Evolutionary conservation across 2,113 vertebrate genomes (phyloP).

Genomic region (Chionodraco myersi): DNA sequence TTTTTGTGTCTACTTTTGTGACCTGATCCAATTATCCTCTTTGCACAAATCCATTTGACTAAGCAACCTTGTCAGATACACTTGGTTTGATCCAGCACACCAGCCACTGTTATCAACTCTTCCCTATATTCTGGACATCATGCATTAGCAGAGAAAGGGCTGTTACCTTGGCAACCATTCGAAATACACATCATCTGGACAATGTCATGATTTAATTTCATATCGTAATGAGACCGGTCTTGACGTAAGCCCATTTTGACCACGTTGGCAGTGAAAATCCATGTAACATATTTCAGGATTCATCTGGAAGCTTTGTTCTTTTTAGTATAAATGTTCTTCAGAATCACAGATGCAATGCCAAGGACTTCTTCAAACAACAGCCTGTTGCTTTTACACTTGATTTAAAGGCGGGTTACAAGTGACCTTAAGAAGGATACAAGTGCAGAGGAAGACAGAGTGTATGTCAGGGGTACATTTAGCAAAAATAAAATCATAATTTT

Average conservation of each 20-base stretch:
- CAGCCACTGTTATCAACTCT: slow-evolving; percentile 42
- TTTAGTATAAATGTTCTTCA: neutral
- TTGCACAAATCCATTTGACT: slow-evolving; percentile 39
- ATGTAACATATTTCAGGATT: slow-evolving; percentile 3
- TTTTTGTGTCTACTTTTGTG: neutral
- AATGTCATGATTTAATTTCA: slow-evolving; percentile 56
- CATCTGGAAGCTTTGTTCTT: neutral
- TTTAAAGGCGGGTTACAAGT: neutral
- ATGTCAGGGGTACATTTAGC: slow-evolving; percentile 32
- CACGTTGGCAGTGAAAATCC: slow-evolving; percentile 3
- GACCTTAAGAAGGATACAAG: neutral
- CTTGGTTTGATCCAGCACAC: slow-evolving; percentile 53
- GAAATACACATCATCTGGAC: slow-evolving; percentile 61
- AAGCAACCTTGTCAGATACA: slow-evolving; percentile 31
- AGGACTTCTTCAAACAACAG: neutral
- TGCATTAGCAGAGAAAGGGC: slow-evolving; percentile 45
- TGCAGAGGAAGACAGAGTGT: neutral
- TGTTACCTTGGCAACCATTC: slow-evolving; percentile 62
- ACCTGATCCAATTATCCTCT: slow-evolving; percentile 21
- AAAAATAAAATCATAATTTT: slow-evolving; percentile 45
- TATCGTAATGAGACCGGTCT: slow-evolving; percentile 33
- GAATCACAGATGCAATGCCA: neutral
- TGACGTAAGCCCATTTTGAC: slow-evolving; percentile 16
- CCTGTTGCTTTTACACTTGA: neutral
- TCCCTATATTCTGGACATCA: slow-evolving; percentile 39